phyloP scores from a whole-genome alignment of 2,888 invertebrate genomes.

The Apamea epomidion region DNA sequence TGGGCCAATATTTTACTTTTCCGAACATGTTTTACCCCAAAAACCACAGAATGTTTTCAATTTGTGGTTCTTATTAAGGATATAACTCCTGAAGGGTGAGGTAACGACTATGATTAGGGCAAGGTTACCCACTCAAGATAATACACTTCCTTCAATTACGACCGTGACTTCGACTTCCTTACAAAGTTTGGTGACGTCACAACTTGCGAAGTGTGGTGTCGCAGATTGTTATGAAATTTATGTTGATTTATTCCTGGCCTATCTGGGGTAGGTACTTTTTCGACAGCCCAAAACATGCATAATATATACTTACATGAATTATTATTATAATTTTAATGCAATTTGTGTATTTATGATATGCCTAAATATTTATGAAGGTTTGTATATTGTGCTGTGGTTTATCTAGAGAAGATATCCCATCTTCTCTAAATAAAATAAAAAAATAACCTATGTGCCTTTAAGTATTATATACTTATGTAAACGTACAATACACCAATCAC shows the following conservation, averaged over 20 bases:
- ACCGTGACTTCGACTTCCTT: constrained; percentile 21
- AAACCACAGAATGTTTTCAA: constrained; percentile 10
- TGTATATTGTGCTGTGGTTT: no score
- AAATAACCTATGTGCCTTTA: no score
- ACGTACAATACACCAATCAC: no score
- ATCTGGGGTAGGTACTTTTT: constrained; percentile 28
- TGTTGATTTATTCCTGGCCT: constrained; percentile 33
- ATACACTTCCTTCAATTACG: constrained; percentile 44
- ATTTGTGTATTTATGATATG: no score
- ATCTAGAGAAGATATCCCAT: no score
- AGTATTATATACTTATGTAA: no score
- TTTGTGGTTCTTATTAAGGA: constrained; percentile 5
- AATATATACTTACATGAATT: no score
- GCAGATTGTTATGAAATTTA: constrained; percentile 32
- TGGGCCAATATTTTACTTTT: not conserved
- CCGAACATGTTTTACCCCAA: not conserved
- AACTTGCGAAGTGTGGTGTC: constrained; percentile 19
- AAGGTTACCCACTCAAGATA: constrained; percentile 39
- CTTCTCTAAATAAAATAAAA: no score
- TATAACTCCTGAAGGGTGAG: constrained; percentile 20
- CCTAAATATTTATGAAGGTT: no score
- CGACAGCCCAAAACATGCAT: no score
- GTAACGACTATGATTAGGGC: constrained; percentile 32
- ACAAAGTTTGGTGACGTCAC: constrained; percentile 22
- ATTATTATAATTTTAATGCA: no score